These are phyloP conservation scores for Ophraella communa DNA, from an alignment of 2,888 invertebrate genomes.

Conservation along the genomic window DNA sequence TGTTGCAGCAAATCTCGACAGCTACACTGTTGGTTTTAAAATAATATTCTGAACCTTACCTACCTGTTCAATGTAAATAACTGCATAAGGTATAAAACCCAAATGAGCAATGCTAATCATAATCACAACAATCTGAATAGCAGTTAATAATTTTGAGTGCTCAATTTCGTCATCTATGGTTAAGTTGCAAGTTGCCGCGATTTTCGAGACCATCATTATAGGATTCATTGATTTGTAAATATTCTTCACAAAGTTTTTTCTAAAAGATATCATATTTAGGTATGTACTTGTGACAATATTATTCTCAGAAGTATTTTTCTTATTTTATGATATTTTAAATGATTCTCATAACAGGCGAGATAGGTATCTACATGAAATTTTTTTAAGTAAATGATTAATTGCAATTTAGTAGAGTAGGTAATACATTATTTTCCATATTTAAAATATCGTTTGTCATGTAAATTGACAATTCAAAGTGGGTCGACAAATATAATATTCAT, in stretches of 20 bases:
- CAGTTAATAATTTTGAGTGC: conserved; percentile 19
- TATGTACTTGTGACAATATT: not conserved
- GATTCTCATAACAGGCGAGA: too few relatives aligned
- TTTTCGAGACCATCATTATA: conserved; percentile 28
- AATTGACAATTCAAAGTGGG: too few relatives aligned
- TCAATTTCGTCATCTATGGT: conserved; percentile 12
- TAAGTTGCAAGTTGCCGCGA: conserved; percentile 29
- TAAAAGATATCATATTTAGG: conserved; percentile 20
- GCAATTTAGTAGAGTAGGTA: too few relatives aligned
- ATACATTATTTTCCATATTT: too few relatives aligned
- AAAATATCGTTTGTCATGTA: too few relatives aligned
- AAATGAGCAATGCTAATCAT: conserved; percentile 28
- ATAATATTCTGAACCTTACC: too few relatives aligned
- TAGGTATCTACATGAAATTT: not conserved
- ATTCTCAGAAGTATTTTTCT: not conserved
- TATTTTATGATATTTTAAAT: not conserved
- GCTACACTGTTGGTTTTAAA: too few relatives aligned
- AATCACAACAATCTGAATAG: conserved; percentile 22
- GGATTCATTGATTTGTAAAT: conserved; percentile 29
- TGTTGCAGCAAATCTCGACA: too few relatives aligned
- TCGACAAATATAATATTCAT: too few relatives aligned
- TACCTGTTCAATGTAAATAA: conserved; percentile 34
- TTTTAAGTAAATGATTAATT: too few relatives aligned
- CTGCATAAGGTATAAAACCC: conserved; percentile 33
- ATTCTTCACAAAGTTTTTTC: conserved; percentile 14